Evolutionary conservation across 2,888 invertebrate genomes (phyloP), one percentile per base, ranked within the genome.

Genomic region (Standfussiana lucernea): DNA sequence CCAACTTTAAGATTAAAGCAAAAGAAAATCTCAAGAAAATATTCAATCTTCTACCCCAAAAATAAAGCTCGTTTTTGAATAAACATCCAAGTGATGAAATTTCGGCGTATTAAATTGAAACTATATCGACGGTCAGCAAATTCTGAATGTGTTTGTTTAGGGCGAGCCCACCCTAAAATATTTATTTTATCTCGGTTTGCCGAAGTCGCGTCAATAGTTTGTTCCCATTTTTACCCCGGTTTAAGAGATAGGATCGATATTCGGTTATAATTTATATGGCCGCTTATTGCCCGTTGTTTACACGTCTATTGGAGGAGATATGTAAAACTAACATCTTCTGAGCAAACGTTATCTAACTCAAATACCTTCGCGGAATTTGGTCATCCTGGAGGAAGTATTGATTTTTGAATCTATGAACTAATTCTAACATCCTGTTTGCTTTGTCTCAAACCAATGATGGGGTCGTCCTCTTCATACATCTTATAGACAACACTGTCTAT

Each of bases 131-230:
- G 96, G 96, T 96, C 96, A 96, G 96, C 96, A 96, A 96, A 96
- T 96, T 95, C 94, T 93, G 93, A 92, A 93, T 93, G 90, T 96
- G 96, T 96, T 96, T 96, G 95, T 96, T 96, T 96, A 96, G 96
- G 96, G 94, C 95, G 94, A 93, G 95, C 93, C 96, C 96, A 96
- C 96, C 96, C 96, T 95, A 95, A 96, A 96, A 96, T 96, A 96
- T 96, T 96, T 96, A 96, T 96, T 96, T 95, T 96, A 96, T 96
- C 96, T 95, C 90, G 96, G 96, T 96, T 96, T 96, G 95, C 96
- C 96, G 96, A 94, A 95, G 95, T 95, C 95, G 92, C 96, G 95
- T 96, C 96, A 95, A 96, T 95, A 96, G 95, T 95, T 94, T 95
- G 95, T 96, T 95, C 93, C 91, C 93, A 95, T 95, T 95, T 95